Evolutionary conservation across 2,797 vertebrate species (phyloP), one percentile per base, ranked within the genome.

Genomic region (Harpagifer antarcticus): DNA sequence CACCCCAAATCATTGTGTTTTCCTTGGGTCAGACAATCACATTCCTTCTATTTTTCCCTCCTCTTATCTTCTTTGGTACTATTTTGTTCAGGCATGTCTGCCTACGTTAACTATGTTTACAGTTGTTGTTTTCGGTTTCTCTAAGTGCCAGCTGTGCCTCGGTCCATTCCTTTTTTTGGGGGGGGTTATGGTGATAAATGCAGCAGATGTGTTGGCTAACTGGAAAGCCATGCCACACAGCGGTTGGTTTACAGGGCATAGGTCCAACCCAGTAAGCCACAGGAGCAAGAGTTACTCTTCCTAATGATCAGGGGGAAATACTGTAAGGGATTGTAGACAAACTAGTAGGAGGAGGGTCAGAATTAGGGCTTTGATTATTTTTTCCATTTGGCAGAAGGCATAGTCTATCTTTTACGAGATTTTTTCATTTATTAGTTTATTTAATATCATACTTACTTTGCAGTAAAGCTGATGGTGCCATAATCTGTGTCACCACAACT

Each of bases 151-250:
- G 59, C 53, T 68, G 7, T 42, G 47, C 44, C 68, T 57, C 55
- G 15, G 40, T 55, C 9, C 4, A 10, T 55, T 40, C 44, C 65
- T 62, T 73, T 64, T 67, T 60, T 69, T 69, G 5, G 6, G 6
- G n/a, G 6, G 68, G 72, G 62, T 70, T 78, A 65, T 60, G 68
- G 76, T 40, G 77, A 47, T 31, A 57, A 52, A 27, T 43, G 62
- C 52, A 43, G 66, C 68, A 85, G 75, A 87, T 86, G 68, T 85
- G 86, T 76, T 61, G 85, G 69, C 74, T 72, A 74, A 74, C 73
- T 74, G 72, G 59, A 48, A 79, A 84, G 65, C 31, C 40, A 71
- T 13, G 7, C 50, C 63, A 54, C 66, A 69, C 33, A 58, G 62
- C 4, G 12, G 65, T 55, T 52, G 57, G 45, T 17, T 59, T 15